phyloP scores from a whole-genome alignment of 2,113 vertebrate genomes.

The human (Homo sapiens) region GRCh38 chr19:50492501-50493000 shows the following conservation, averaged over 20 bases:
- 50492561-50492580: neutral
- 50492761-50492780: rapidly evolving
- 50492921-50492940: no score
- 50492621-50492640: neutral
- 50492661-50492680: no score
- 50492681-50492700: neutral
- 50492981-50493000: rapidly evolving
- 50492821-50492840: no score
- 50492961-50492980: neutral
- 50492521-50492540: neutral
- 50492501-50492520: neutral
- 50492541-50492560: neutral
- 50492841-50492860: no score
- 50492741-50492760: rapidly evolving
- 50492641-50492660: no score
- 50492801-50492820: no score
- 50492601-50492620: no score
- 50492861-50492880: no score
- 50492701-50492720: neutral
- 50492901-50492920: neutral
- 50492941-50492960: neutral
- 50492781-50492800: no score
- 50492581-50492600: no score
- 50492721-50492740: no score
- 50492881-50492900: neutral